phyloP scores from a whole-genome alignment of 64 coral and sea anemone species.

The Catalaphyllia jardinei region DNA sequence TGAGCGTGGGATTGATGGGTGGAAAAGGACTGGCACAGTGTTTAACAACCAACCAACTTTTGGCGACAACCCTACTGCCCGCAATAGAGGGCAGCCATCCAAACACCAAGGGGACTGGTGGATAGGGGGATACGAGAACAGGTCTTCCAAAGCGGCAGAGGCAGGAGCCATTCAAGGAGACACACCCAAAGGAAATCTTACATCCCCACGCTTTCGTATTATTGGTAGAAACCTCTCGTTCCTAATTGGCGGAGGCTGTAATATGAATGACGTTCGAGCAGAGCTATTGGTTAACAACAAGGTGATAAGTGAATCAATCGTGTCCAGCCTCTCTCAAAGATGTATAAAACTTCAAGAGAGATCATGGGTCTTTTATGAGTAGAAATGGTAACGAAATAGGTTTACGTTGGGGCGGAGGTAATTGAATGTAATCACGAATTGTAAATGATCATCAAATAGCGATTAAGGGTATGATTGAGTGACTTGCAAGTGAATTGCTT shows the following conservation, averaged over 20 bases:
- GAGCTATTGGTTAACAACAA: conserved; percentile 31
- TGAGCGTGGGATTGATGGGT: conserved; percentile 18
- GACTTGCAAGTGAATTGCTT: too few species aligned
- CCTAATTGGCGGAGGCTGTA: conserved; percentile 52
- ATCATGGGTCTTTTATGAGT: too few species aligned
- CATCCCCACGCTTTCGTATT: conserved; percentile 47
- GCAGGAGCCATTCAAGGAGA: conserved; percentile 33
- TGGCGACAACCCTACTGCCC: conserved; percentile 15
- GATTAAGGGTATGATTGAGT: too few species aligned
- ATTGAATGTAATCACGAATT: too few species aligned
- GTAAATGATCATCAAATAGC: too few species aligned
- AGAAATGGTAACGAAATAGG: too few species aligned
- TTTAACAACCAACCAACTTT: conserved; percentile 43
- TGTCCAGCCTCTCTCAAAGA: too few species aligned
- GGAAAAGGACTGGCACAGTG: conserved; percentile 15
- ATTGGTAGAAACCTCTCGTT: conserved; percentile 39
- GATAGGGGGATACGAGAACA: conserved; percentile 4
- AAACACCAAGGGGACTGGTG: conserved; percentile 35
- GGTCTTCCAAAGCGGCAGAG: neutral
- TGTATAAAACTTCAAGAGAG: too few species aligned
- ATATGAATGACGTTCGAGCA: neutral
- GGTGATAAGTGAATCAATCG: neutral
- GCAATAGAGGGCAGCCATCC: neutral
- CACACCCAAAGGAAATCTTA: conserved; percentile 15
- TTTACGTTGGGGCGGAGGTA: too few species aligned